Evolutionary conservation across 2,113 vertebrate species (phyloP).

Genomic region (Dipodomys ordii): DNA sequence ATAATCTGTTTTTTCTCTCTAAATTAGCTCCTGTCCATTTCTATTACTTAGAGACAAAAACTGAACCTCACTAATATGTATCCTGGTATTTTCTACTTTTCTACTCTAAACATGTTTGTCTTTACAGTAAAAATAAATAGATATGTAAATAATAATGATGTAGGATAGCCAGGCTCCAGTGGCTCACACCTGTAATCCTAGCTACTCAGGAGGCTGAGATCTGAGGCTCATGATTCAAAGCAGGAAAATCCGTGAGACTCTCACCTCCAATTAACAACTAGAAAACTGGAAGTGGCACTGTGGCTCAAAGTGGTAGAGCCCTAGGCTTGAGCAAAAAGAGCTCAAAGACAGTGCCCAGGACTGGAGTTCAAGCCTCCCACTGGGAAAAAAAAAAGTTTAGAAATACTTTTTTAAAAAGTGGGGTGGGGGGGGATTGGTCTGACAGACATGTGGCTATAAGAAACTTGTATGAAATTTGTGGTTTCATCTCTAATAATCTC

Average conservation of each 20-base stretch:
- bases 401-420: no score
- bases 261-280: no score
- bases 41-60: not conserved
- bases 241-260: no score
- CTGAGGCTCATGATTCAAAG: no score
- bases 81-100: constrained; percentile 11
- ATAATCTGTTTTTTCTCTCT: not conserved
- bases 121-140: constrained; percentile 8
- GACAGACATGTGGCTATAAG: not conserved
- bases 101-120: not conserved
- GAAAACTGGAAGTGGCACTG: no score
- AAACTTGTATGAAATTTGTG: not conserved
- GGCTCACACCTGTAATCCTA: no score
- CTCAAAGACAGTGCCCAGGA: not conserved
- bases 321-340: not conserved
- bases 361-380: no score
- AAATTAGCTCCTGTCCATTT: not conserved
- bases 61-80: not conserved
- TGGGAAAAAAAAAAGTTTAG: no score
- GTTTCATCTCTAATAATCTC: not conserved
- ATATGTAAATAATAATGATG: not conserved
- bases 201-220: no score
- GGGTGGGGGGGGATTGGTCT: not conserved
- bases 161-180: no score
- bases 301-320: not conserved